Evolutionary conservation across 2,888 invertebrate genomes (phyloP).

Genomic region (Dasypolia templi): DNA sequence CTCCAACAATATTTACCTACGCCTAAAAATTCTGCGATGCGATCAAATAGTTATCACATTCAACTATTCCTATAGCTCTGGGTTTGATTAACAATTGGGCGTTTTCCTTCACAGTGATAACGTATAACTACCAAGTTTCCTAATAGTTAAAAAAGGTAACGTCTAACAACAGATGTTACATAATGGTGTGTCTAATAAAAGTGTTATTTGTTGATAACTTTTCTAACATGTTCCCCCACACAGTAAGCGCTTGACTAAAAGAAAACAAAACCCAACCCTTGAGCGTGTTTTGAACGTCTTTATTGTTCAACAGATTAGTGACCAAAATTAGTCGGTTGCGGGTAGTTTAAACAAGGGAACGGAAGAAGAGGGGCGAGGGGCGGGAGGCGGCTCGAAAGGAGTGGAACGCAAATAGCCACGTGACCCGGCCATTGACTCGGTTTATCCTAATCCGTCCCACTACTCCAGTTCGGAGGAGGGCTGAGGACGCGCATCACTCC

Average conservation of each 20-base stretch:
- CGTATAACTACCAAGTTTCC: not conserved
- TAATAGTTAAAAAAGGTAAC: conserved; percentile 3
- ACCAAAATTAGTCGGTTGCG: conserved; percentile 84
- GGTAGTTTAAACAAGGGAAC: conserved; percentile 83
- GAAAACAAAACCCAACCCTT: conserved; percentile 58
- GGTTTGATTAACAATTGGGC: conserved; percentile 25
- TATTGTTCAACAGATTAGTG: conserved; percentile 81
- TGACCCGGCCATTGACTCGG: conserved; percentile 91
- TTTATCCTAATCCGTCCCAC: conserved; percentile 90
- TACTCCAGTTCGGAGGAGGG: conserved; percentile 86
- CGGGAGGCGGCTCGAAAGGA: conserved; percentile 76
- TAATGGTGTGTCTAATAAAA: conserved; percentile 6
- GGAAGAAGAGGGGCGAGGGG: conserved; percentile 78
- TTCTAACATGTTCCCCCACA: conserved; percentile 31
- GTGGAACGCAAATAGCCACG: conserved; percentile 87
- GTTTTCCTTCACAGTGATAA: conserved; percentile 23
- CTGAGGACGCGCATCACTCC: conserved; percentile 52
- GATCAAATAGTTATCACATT: conserved; percentile 40
- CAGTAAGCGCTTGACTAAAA: conserved; percentile 48
- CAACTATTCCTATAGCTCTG: conserved; percentile 19
- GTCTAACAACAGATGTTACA: conserved; percentile 8
- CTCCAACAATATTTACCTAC: conserved; percentile 56
- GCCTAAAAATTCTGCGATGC: conserved; percentile 42
- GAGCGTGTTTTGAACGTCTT: conserved; percentile 67
- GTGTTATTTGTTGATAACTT: conserved; percentile 23